These are phyloP conservation scores for Pipistrellus kuhlii DNA, from an alignment of 2,797 vertebrate genomes.

Conservation along the genomic window DNA sequence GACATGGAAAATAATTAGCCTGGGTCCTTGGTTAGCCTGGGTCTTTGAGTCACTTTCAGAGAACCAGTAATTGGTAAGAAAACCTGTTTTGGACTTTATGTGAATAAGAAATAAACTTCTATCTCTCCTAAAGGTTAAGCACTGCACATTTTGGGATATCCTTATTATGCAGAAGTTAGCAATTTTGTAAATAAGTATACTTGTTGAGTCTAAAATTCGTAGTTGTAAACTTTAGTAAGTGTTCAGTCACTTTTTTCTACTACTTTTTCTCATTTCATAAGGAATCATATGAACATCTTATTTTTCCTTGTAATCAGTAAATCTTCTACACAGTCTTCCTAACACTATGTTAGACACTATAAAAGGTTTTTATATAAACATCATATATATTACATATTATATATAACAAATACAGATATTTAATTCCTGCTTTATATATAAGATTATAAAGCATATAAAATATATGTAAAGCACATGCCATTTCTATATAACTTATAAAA, in stretches of 20 bases:
- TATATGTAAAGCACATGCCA: not conserved
- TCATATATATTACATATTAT: not conserved
- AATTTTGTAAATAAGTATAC: not conserved
- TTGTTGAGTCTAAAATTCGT: not conserved
- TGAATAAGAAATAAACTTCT: not conserved
- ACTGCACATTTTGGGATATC: not conserved
- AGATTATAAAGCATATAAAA: not conserved
- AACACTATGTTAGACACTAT: not conserved
- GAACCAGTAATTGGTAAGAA: not conserved
- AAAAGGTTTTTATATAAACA: not conserved
- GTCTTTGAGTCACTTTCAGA: not conserved
- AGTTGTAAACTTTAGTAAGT: not conserved
- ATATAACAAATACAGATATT: not conserved
- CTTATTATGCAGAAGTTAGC: not conserved
- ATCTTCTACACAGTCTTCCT: not conserved
- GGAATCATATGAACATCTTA: not conserved
- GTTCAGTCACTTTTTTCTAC: not conserved
- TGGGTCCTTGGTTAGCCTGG: not conserved
- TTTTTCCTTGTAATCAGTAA: not conserved
- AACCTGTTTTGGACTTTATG: not conserved
- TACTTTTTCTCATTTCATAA: slow-evolving; percentile 38
- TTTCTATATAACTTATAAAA: not conserved
- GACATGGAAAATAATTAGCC: not conserved
- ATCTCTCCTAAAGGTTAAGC: not conserved
- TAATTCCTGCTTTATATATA: not conserved